Conservation (phyloP, 1,140 invertebrate species). For the Fopius arisanus region DNA sequence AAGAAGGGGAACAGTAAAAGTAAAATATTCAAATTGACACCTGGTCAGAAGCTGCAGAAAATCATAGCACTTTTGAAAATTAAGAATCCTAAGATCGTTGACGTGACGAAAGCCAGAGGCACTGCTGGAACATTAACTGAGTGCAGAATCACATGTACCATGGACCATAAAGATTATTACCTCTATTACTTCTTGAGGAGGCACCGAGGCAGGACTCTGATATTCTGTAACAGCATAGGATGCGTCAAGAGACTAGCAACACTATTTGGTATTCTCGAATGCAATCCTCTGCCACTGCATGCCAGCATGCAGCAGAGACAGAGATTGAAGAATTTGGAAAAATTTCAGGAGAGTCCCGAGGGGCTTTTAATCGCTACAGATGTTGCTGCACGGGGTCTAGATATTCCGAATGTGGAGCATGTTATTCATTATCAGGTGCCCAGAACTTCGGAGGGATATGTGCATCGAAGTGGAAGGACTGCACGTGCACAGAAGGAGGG, state of each 20-base stretch:
- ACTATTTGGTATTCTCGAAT: slow-evolving; percentile 81
- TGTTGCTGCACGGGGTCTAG: slow-evolving; percentile 95
- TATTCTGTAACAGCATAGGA: slow-evolving; percentile 98
- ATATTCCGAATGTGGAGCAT: slow-evolving; percentile 93
- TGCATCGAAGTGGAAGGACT: slow-evolving; percentile 96
- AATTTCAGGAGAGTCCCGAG: slow-evolving; percentile 79
- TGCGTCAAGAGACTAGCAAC: slow-evolving; percentile 87
- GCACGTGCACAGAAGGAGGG: slow-evolving; percentile 89
- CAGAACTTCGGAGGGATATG: slow-evolving; percentile 92
- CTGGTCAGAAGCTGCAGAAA: slow-evolving; percentile 76
- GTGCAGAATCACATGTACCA: slow-evolving; percentile 77
- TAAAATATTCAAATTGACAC: slow-evolving; percentile 73
- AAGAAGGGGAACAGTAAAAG: slow-evolving; percentile 63
- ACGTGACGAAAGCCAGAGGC: slow-evolving; percentile 82
- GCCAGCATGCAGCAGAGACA: slow-evolving; percentile 96
- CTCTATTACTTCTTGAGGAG: slow-evolving; percentile 90
- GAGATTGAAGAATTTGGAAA: slow-evolving; percentile 93
- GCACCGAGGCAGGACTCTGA: slow-evolving; percentile 87
- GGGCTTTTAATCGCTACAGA: slow-evolving; percentile 95
- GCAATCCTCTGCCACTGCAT: slow-evolving; percentile 85
- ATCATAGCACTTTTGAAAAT: slow-evolving; percentile 81
- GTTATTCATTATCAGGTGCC: slow-evolving; percentile 99
- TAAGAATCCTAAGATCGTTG: slow-evolving; percentile 90
- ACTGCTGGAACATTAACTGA: slow-evolving; percentile 86
- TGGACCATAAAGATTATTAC: slow-evolving; percentile 91